Evolutionary conservation across 2,888 invertebrate genomes (phyloP).

Genomic region (Allygus modestus): DNA sequence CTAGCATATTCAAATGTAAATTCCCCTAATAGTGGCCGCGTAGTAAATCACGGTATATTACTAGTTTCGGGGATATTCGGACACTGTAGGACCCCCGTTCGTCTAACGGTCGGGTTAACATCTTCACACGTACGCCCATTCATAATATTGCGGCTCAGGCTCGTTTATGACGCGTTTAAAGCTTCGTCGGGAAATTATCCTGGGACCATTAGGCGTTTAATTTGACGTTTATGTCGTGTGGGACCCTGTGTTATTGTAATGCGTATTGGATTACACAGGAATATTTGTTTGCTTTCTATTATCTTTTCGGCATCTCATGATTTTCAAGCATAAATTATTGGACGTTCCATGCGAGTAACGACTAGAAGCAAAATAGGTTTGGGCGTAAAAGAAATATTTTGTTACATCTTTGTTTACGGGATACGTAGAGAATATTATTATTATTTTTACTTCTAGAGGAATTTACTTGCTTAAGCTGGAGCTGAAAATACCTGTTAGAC

Average conservation of each 20-base stretch:
- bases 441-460: too few species aligned
- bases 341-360: background rate
- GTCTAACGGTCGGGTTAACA: slow-evolving; percentile 19
- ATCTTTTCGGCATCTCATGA: background rate
- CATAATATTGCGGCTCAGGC: slow-evolving; percentile 31
- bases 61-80: slow-evolving; percentile 37
- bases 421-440: too few species aligned
- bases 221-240: background rate
- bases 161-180: slow-evolving; percentile 38
- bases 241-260: slow-evolving; percentile 8
- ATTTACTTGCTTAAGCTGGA: too few species aligned
- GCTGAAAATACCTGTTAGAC: too few species aligned
- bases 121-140: slow-evolving; percentile 52
- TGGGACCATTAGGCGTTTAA: slow-evolving; percentile 1
- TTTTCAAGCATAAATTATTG: background rate
- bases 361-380: background rate
- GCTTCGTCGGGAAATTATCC: background rate
- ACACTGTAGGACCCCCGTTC: background rate
- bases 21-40: slow-evolving; percentile 50
- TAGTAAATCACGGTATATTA: slow-evolving; percentile 52
- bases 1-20: slow-evolving; percentile 57
- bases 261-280: slow-evolving; percentile 5
- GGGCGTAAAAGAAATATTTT: too few species aligned
- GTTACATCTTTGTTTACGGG: too few species aligned
- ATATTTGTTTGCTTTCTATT: slow-evolving; percentile 32